Percentiles rank a stretch among this genome's conserved stretches.
phyloP scores from a whole-genome alignment of 2,113 vertebrate species.

The Balaenoptera acutorostrata region DNA sequence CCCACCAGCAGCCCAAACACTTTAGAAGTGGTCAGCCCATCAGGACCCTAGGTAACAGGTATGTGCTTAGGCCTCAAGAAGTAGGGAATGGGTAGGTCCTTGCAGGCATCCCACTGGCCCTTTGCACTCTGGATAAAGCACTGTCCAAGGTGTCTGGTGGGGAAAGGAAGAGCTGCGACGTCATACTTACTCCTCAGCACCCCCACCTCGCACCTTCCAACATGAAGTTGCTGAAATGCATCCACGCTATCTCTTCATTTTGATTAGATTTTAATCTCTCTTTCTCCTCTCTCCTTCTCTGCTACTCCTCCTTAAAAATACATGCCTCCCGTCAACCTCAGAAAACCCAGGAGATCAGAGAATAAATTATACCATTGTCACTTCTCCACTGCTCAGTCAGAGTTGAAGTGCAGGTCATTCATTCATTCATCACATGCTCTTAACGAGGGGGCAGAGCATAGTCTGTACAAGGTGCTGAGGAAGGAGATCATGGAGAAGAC shows the following conservation, averaged over 20 bases:
- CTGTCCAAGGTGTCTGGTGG: not conserved
- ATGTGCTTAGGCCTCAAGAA: not conserved
- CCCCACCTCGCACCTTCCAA: not conserved
- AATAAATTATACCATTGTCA: not conserved
- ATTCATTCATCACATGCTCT: not conserved
- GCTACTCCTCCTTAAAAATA: not conserved
- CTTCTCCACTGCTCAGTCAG: not conserved
- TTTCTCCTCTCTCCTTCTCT: not conserved
- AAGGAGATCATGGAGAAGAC: not conserved
- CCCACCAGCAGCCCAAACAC: not conserved
- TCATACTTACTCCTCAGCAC: not conserved
- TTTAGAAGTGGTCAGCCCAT: not conserved
- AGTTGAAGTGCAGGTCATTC: not conserved
- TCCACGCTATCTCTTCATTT: not conserved
- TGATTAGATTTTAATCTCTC: not conserved
- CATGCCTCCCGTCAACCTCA: not conserved
- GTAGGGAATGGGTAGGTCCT: not conserved
- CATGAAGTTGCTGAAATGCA: not conserved
- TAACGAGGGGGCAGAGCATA: not conserved
- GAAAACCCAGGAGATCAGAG: not conserved
- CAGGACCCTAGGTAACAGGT: not conserved
- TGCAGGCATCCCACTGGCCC: no score
- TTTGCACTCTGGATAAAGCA: not conserved
- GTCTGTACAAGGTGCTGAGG: not conserved
- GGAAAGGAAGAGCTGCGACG: not conserved